These are phyloP conservation scores for Shargacucullia verbasci DNA, from an alignment of 2,888 invertebrate species.

Conservation along the genomic window DNA sequence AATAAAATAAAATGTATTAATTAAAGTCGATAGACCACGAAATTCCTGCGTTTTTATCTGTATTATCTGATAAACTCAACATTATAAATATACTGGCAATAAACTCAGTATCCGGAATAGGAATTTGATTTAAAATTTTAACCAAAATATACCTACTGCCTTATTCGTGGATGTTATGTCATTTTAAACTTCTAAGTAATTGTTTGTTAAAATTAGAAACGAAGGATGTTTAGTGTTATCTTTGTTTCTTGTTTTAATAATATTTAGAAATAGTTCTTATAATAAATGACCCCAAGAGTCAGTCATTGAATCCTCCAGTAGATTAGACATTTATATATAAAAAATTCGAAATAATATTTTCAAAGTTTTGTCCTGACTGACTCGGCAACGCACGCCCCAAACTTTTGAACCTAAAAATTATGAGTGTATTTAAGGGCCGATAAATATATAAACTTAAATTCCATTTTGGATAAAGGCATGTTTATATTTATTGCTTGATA, in stretches of 20 bases:
- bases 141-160: conserved; percentile 72
- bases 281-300: conserved; percentile 58
- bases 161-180: conserved; percentile 68
- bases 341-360: conserved; percentile 55
- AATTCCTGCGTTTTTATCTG: conserved; percentile 47
- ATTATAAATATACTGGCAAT: conserved; percentile 49
- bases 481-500: conserved; percentile 48
- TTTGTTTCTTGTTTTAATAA: conserved; percentile 60
- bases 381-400: conserved; percentile 54
- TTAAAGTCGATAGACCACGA: conserved; percentile 59
- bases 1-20: conserved; percentile 63
- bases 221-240: conserved; percentile 36
- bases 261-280: conserved; percentile 60
- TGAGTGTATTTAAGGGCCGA: conserved; percentile 55
- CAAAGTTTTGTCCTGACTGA: conserved; percentile 58
- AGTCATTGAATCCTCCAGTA: conserved; percentile 64
- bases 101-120: conserved; percentile 34
- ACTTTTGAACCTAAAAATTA: conserved; percentile 50
- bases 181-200: conserved; percentile 59
- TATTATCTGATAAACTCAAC: conserved; percentile 36
- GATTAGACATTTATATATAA: conserved; percentile 60
- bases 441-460: conserved; percentile 45
- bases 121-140: conserved; percentile 57
- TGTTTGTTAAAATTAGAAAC: conserved; percentile 63
- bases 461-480: conserved; percentile 45